Evolutionary conservation across 1,140 invertebrate species (phyloP).

Genomic region (Stenopsyche tienmushanensis): DNA sequence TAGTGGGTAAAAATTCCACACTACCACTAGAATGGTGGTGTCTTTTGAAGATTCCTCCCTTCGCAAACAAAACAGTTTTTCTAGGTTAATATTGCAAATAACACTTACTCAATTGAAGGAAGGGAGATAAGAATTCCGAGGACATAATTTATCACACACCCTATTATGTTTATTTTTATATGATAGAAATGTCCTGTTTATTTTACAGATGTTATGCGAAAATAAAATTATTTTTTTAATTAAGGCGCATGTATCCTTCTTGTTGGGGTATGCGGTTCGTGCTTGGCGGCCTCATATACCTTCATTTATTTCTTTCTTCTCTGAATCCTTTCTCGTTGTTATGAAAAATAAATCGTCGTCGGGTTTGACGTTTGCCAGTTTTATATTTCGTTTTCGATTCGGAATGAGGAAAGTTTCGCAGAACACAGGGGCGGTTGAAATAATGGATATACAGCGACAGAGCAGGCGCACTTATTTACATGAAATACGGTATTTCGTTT

Average conservation of each 20-base stretch:
- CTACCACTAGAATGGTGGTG: no score
- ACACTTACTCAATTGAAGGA: no score
- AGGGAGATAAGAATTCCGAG: no score
- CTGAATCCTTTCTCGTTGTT: conserved; percentile 26
- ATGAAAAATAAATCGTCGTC: conserved; percentile 31
- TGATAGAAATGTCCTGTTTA: no score
- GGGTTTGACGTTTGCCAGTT: conserved; percentile 26
- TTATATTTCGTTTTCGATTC: conserved; percentile 21
- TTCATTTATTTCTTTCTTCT: conserved; percentile 26
- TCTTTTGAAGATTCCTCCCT: no score
- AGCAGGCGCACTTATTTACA: conserved; percentile 10
- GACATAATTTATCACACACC: no score
- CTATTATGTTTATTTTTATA: no score
- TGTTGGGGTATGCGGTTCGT: background rate
- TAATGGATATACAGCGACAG: conserved; percentile 16
- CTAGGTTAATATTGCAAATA: no score
- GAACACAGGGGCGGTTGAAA: conserved; percentile 7
- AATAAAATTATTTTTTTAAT: conserved; percentile 1
- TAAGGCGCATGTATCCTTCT: background rate
- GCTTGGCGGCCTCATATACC: conserved; percentile 13
- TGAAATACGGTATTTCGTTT: conserved; percentile 28
- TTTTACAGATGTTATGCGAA: no score
- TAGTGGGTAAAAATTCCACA: no score
- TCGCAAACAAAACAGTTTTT: no score
- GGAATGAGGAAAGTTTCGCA: conserved; percentile 4